These are phyloP conservation scores for Eumaeus atala DNA, from an alignment of 1,140 invertebrate genomes.

Conservation along the genomic window DNA sequence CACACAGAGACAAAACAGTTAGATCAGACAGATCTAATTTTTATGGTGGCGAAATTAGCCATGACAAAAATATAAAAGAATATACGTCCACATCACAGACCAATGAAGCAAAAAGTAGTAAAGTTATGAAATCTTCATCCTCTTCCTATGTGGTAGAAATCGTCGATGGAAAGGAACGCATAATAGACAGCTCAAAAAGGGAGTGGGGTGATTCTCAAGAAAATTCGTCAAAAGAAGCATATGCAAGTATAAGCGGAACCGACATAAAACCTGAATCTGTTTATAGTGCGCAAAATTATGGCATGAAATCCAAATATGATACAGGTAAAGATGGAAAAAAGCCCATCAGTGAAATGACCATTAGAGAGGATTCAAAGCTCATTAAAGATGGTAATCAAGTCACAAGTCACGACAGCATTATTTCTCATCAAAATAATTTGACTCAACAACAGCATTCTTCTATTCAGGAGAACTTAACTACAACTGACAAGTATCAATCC, in stretches of 20 bases:
- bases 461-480: slow-evolving; percentile 33
- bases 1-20: slow-evolving; percentile 40
- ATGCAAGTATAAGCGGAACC: slow-evolving; percentile 69
- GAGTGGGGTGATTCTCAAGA: slow-evolving; percentile 72
- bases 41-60: slow-evolving; percentile 53
- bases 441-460: slow-evolving; percentile 44
- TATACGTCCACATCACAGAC: slow-evolving; percentile 55
- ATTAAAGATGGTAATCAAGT: slow-evolving; percentile 59
- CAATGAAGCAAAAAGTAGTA: slow-evolving; percentile 63
- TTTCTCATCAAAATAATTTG: slow-evolving; percentile 52
- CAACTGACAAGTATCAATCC: slow-evolving; percentile 19
- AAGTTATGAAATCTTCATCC: slow-evolving; percentile 72
- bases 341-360: slow-evolving; percentile 48
- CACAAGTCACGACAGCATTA: slow-evolving; percentile 46
- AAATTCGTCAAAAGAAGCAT: slow-evolving; percentile 67
- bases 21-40: slow-evolving; percentile 53
- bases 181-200: slow-evolving; percentile 73
- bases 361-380: slow-evolving; percentile 56
- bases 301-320: slow-evolving; percentile 73
- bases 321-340: slow-evolving; percentile 67
- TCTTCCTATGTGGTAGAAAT: slow-evolving; percentile 76
- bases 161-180: slow-evolving; percentile 77
- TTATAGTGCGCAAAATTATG: slow-evolving; percentile 68
- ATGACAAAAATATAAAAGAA: slow-evolving; percentile 55
- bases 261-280: slow-evolving; percentile 70